A percentile compares a stretch with the other conserved stretches of the same genome.
Evolutionary conservation across 2,113 vertebrate genomes (phyloP).

Genomic region (Sinocyclocheilus anophthalmus): DNA sequence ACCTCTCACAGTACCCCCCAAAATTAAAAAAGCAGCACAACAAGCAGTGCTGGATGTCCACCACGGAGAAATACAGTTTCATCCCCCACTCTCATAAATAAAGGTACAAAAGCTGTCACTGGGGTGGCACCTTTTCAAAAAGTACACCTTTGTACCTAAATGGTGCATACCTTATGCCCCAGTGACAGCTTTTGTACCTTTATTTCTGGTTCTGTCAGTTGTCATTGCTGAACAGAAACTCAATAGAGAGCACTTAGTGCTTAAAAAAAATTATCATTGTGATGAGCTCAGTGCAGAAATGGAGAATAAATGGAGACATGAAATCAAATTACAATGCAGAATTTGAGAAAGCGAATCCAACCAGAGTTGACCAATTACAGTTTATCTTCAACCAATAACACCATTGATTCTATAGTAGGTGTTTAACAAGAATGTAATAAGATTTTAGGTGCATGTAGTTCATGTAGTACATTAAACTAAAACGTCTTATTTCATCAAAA

Average conservation of each 20-base stretch:
- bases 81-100: too few relatives aligned
- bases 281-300: not conserved
- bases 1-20: constrained; percentile 72
- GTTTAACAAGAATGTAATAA: not conserved
- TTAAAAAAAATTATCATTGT: not conserved
- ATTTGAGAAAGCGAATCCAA: not conserved
- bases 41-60: not conserved
- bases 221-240: not conserved
- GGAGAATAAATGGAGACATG: not conserved
- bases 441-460: not conserved
- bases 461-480: too few relatives aligned
- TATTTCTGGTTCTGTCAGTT: not conserved
- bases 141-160: too few relatives aligned
- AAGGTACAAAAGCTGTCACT: too few relatives aligned
- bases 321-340: not conserved
- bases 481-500: not conserved
- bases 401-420: not conserved
- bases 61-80: not conserved
- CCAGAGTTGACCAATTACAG: not conserved
- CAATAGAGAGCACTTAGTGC: not conserved
- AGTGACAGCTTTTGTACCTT: too few relatives aligned
- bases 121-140: too few relatives aligned
- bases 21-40: constrained; percentile 42
- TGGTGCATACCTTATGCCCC: too few relatives aligned
- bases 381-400: not conserved